Percentiles rank a stretch among this genome's conserved stretches.
phyloP scores from a whole-genome alignment of 2,888 invertebrate species.

The Melieria omissa region DNA sequence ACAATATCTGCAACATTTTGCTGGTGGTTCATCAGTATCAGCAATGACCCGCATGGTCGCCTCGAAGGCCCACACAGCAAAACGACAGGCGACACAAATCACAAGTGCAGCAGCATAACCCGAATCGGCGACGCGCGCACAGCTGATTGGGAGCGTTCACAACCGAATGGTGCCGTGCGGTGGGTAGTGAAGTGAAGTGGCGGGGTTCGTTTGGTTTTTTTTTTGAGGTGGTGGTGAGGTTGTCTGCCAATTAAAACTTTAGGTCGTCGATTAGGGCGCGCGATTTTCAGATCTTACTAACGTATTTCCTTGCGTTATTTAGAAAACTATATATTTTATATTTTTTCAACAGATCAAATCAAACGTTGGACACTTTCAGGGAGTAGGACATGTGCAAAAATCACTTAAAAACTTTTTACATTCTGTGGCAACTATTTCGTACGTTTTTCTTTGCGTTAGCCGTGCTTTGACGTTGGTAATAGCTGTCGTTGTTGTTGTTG shows the following conservation, averaged over 20 bases:
- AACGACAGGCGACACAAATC: slow-evolving; percentile 37
- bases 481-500: slow-evolving; percentile 13
- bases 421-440: not conserved
- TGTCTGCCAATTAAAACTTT: not conserved
- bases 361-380: not conserved
- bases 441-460: not conserved
- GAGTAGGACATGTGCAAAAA: not conserved
- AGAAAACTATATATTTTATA: not conserved
- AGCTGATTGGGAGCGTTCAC: too few species aligned
- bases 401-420: not conserved
- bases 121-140: slow-evolving; percentile 18
- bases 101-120: slow-evolving; percentile 49
- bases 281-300: not conserved
- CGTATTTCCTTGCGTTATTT: not conserved
- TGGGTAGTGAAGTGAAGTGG: too few species aligned
- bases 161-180: too few species aligned
- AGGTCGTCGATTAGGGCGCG: not conserved
- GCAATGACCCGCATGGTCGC: slow-evolving; percentile 74
- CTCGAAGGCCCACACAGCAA: slow-evolving; percentile 60
- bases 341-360: not conserved
- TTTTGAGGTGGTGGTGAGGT: not conserved
- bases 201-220: too few species aligned
- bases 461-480: slow-evolving; percentile 5
- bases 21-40: slow-evolving; percentile 80
- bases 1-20: slow-evolving; percentile 93